Evolutionary conservation across 2,113 vertebrate species (phyloP).

Genomic region (Onychostruthus taczanowskii): DNA sequence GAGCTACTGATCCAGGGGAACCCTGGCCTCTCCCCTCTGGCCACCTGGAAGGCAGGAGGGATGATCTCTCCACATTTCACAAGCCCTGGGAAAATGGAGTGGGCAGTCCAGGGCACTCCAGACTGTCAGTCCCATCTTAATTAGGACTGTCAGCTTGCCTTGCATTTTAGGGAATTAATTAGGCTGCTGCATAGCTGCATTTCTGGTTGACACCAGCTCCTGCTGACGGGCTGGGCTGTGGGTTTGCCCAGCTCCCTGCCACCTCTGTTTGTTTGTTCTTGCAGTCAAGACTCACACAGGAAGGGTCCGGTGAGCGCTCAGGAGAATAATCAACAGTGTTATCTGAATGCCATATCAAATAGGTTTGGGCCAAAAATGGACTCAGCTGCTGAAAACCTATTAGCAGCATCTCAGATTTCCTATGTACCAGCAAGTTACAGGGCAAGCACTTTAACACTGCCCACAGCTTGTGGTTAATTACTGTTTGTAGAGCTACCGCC

Average conservation of each 20-base stretch:
- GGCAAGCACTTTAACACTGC: slow-evolving; percentile 62
- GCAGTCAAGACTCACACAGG: background rate
- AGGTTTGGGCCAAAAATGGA: slow-evolving; percentile 39
- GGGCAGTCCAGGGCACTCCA: background rate
- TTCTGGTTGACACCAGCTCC: background rate
- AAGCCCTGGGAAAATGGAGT: background rate
- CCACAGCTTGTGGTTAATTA: slow-evolving; percentile 74
- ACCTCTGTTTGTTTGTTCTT: background rate
- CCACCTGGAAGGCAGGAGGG: background rate
- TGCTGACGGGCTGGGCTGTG: background rate
- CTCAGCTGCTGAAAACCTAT: slow-evolving; percentile 64
- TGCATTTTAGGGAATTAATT: slow-evolving; percentile 16
- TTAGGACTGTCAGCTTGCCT: slow-evolving; percentile 29
- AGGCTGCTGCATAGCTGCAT: background rate
- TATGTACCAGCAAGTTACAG: slow-evolving; percentile 19
- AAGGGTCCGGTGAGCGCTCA: background rate
- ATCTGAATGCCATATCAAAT: slow-evolving; percentile 10
- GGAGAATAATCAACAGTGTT: background rate
- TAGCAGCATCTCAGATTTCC: slow-evolving; percentile 65
- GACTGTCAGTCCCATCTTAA: background rate
- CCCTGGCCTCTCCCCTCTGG: background rate
- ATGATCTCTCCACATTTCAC: background rate
- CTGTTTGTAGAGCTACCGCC: slow-evolving; percentile 69
- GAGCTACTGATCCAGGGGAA: background rate
- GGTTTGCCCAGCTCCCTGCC: background rate